Evolutionary conservation across 2,113 vertebrate species (phyloP).

Genomic region (Heptranchias perlo): DNA sequence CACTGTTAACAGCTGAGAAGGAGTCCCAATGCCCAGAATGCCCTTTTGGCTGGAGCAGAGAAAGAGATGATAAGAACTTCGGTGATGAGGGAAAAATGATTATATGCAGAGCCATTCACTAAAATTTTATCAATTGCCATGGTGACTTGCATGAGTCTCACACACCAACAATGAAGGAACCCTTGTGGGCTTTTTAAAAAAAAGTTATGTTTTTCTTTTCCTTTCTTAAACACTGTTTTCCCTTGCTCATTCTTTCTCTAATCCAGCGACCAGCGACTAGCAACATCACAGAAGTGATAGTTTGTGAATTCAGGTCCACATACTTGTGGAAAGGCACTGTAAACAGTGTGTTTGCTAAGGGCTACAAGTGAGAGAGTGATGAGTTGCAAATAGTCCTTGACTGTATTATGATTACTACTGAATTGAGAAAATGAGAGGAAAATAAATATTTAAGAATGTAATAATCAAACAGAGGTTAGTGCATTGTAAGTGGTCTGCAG

Average conservation of each 20-base stretch:
- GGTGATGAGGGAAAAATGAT: not conserved
- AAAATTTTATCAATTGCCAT: not conserved
- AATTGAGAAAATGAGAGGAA: not conserved
- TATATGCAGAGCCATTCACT: not conserved
- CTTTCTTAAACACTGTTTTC: not conserved
- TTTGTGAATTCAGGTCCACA: not conserved
- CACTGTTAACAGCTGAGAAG: not conserved
- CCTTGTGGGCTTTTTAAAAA: not conserved
- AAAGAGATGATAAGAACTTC: not conserved
- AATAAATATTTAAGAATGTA: not conserved
- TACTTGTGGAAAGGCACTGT: not conserved
- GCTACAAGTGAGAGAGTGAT: not conserved
- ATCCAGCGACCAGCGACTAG: not conserved
- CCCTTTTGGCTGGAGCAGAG: not conserved
- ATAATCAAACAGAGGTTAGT: not conserved
- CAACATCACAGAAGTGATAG: not conserved
- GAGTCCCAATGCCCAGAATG: not conserved
- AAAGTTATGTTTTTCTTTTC: not conserved
- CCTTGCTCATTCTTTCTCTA: not conserved
- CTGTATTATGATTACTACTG: not conserved
- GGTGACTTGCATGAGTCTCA: not conserved
- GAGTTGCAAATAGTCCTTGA: not conserved
- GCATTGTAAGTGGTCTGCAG: not conserved
- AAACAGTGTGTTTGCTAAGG: not conserved
- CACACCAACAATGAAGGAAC: not conserved